These are phyloP conservation scores for Drosophila fuyamai DNA, from an alignment of 1,140 invertebrate species.

Conservation along the genomic window DNA sequence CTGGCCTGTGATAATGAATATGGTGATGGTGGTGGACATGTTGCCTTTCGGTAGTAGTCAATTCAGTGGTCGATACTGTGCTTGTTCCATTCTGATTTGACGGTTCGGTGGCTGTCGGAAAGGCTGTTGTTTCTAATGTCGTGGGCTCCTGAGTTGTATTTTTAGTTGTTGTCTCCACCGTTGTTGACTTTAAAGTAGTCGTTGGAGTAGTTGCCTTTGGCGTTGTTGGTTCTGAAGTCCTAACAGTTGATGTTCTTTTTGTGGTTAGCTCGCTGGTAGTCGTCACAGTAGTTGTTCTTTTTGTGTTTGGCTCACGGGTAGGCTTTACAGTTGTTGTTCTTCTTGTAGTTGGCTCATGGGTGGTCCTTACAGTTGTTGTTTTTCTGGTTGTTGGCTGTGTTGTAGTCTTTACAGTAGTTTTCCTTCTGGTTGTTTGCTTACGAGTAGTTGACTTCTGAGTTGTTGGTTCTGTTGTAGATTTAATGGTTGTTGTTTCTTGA, in stretches of 20 bases:
- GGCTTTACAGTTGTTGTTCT: not conserved
- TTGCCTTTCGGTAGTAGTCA: not conserved
- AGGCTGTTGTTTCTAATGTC: not conserved
- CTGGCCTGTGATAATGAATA: slow-evolving; percentile 10
- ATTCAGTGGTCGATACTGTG: not conserved
- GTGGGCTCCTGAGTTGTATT: not conserved
- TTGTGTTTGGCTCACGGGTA: not conserved
- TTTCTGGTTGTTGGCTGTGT: not conserved
- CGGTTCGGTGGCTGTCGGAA: not conserved
- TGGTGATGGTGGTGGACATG: slow-evolving; percentile 7
- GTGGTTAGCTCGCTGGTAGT: too few relatives aligned
- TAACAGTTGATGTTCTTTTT: too few relatives aligned
- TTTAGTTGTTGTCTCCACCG: not conserved
- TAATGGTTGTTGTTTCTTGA: too few relatives aligned
- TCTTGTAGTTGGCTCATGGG: not conserved
- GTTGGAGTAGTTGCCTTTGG: too few relatives aligned
- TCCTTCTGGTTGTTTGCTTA: not conserved
- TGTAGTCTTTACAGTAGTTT: not conserved
- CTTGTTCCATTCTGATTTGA: not conserved
- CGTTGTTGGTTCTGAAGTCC: too few relatives aligned
- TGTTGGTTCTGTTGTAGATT: not conserved
- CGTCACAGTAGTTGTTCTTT: too few relatives aligned
- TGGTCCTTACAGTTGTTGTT: not conserved
- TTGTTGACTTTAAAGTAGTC: not conserved
- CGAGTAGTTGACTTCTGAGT: not conserved